Percentiles rank a stretch among this genome's conserved stretches.
phyloP scores from a whole-genome alignment of 2,113 vertebrate species.

The Dicaeum eximium region DNA sequence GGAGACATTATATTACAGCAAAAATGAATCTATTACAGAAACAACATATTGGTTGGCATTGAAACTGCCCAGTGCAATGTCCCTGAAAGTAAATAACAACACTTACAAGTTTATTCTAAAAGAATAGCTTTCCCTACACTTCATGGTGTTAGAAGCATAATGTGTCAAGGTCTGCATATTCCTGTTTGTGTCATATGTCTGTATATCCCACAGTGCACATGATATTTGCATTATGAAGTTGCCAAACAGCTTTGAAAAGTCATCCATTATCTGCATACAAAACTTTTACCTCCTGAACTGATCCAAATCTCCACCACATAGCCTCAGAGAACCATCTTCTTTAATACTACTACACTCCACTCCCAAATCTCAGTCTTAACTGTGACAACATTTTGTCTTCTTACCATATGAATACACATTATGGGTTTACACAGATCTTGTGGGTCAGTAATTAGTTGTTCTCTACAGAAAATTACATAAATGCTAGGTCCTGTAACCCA shows the following conservation, averaged over 20 bases:
- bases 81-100: not conserved
- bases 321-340: not conserved
- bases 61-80: not conserved
- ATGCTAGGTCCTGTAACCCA: not conserved
- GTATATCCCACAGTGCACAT: not conserved
- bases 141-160: not conserved
- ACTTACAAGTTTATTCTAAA: not conserved
- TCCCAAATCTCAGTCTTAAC: not conserved
- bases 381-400: not conserved
- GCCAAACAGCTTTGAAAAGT: not conserved
- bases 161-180: not conserved
- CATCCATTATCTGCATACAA: not conserved
- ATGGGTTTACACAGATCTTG: not conserved
- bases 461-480: not conserved
- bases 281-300: not conserved
- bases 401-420: not conserved
- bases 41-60: constrained; percentile 73
- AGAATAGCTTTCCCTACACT: not conserved
- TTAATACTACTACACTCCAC: not conserved
- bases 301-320: not conserved
- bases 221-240: not conserved
- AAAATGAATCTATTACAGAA: constrained; percentile 75
- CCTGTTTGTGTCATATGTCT: not conserved
- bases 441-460: not conserved
- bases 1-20: constrained; percentile 75